A percentile compares a stretch with the other conserved stretches of the same genome.
These are phyloP conservation scores for Mus spretus DNA, from an alignment of 2,797 vertebrate genomes.

Conservation along the genomic window DNA sequence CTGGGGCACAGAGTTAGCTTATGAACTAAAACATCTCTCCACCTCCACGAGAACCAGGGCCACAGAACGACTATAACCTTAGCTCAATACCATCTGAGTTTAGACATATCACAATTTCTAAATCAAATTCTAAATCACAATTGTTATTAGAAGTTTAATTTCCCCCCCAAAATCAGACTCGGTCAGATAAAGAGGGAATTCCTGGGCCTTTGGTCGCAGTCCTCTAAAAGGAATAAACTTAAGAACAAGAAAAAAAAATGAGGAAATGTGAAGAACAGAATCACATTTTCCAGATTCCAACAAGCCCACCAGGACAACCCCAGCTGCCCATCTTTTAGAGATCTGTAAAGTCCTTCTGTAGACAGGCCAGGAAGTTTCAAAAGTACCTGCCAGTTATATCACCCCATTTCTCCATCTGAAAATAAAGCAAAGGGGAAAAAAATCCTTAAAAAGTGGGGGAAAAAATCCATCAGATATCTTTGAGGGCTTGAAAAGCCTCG, in stretches of 20 bases:
- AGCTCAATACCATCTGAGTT: conserved; percentile 1
- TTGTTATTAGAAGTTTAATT: conserved; percentile 41
- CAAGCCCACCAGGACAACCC: conserved; percentile 50
- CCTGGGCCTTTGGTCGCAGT: conserved; percentile 46
- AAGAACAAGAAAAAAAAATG: neutral
- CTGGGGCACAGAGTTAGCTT: neutral
- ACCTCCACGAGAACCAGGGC: neutral
- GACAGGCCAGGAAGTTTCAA: conserved; percentile 53
- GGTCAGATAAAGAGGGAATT: conserved; percentile 42
- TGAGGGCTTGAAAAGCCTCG: conserved; percentile 33
- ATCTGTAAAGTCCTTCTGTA: conserved; percentile 2
- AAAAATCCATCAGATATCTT: conserved; percentile 45
- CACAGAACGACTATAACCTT: neutral
- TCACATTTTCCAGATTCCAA: conserved; percentile 38
- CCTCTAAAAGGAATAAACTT: conserved; percentile 10
- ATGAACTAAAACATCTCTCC: neutral
- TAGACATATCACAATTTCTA: conserved; percentile 1
- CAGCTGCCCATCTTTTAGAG: conserved; percentile 48
- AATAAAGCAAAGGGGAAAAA: conserved; percentile 25
- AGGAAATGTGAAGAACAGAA: conserved; percentile 61
- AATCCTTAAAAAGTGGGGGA: neutral
- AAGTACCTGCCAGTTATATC: conserved; percentile 34
- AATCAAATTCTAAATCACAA: too few species aligned
- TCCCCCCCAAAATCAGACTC: conserved; percentile 66
- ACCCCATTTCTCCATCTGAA: conserved; percentile 56